Evolutionary conservation across 2,797 vertebrate genomes (phyloP).

Genomic region (Tapirus indicus): DNA sequence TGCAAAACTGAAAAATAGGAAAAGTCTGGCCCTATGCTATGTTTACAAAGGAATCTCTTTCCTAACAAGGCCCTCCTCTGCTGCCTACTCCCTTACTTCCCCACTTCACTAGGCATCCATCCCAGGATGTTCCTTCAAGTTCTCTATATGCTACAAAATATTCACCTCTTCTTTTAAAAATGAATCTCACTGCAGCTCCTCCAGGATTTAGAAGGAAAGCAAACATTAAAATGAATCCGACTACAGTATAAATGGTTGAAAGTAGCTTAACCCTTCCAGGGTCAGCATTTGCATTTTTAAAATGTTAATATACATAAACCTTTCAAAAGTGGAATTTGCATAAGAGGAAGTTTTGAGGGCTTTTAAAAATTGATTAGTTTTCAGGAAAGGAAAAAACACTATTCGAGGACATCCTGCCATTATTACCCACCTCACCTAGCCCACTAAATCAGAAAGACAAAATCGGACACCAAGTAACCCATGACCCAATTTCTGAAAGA

Average conservation of each 20-base stretch:
- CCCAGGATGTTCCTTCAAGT: slow-evolving; percentile 49
- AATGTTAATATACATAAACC: not conserved
- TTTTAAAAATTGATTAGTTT: slow-evolving; percentile 13
- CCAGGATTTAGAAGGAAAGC: slow-evolving; percentile 22
- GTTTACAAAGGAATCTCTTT: slow-evolving; percentile 33
- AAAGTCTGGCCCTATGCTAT: not conserved
- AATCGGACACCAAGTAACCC: not conserved
- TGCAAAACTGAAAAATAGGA: not conserved
- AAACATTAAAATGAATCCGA: slow-evolving; percentile 54
- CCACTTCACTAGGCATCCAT: not conserved
- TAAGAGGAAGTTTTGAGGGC: not conserved
- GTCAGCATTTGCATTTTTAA: not conserved
- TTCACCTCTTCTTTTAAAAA: slow-evolving; percentile 53
- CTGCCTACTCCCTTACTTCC: not conserved
- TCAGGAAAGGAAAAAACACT: not conserved
- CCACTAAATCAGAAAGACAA: slow-evolving; percentile 16
- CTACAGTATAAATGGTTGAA: not conserved
- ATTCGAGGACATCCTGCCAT: not conserved
- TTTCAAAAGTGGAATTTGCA: slow-evolving; percentile 31
- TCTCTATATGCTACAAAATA: not conserved
- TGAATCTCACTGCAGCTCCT: not conserved
- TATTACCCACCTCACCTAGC: not conserved
- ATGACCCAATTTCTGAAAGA: not conserved
- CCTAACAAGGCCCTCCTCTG: too few species aligned
- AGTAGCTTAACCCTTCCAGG: not conserved